Percentiles rank a stretch among this genome's conserved stretches.
Conservation (phyloP, 2,797 vertebrate species). For the Pseudocheirus occidentalis region DNA sequence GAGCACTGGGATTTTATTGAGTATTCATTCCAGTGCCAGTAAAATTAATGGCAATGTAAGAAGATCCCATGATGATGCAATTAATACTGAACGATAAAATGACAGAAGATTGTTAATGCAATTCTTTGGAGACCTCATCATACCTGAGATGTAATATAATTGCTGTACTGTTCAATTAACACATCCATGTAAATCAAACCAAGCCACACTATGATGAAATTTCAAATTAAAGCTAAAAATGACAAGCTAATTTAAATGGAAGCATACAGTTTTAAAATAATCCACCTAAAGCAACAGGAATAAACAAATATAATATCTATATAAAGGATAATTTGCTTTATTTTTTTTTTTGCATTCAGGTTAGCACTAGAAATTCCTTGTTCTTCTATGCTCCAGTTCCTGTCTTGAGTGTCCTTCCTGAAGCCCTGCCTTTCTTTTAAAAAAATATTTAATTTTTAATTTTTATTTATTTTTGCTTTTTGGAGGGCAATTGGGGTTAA, state of each 20-base stretch:
- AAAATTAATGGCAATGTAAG: constrained; percentile 49
- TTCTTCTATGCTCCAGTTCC: neutral
- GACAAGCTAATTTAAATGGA: neutral
- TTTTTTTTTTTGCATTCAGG: constrained; percentile 10
- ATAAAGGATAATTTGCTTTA: constrained; percentile 2
- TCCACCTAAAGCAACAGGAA: constrained; percentile 4
- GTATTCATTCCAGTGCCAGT: constrained; percentile 71
- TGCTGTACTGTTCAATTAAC: constrained; percentile 30
- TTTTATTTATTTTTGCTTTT: too few species aligned
- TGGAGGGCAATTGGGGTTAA: too few species aligned
- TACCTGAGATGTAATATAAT: constrained; percentile 24
- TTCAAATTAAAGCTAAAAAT: neutral
- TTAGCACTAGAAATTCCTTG: constrained; percentile 14
- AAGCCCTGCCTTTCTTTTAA: neutral
- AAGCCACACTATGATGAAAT: constrained; percentile 4
- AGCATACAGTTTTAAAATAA: neutral
- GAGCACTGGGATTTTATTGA: constrained; percentile 33
- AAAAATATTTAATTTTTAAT: too few species aligned
- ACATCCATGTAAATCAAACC: constrained; percentile 43
- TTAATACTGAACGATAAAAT: constrained; percentile 45
- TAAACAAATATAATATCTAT: neutral
- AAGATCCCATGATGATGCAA: constrained; percentile 31
- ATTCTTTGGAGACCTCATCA: constrained; percentile 32
- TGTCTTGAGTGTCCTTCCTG: neutral
- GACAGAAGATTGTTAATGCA: constrained; percentile 47